Evolutionary conservation across 2,888 invertebrate genomes (phyloP), one percentile per base, ranked within the genome.

Genomic region (Pardosa pseudoannulata): DNA sequence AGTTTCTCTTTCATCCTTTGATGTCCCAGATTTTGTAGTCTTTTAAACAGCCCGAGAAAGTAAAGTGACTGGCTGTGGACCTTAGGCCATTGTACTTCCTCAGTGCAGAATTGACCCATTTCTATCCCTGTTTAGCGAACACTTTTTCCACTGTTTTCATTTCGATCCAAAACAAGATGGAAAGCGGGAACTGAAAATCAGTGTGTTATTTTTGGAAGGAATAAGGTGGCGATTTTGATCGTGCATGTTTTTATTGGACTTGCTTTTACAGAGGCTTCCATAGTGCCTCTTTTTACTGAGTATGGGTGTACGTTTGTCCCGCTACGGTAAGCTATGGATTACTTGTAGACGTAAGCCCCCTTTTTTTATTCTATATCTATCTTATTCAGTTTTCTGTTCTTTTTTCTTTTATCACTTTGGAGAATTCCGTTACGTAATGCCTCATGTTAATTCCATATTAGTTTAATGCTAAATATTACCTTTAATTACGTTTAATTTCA

Each of bases 261-360:
- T 23, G 11, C 3, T 23, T 2, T 16, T 16, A 13, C 56, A 23
- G 5, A 56, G 19, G 56, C 23, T 56, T 23, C 3, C 16, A 6
- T 2, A 46, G 46, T 64, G 13, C 23, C 70, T 62, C 71, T 23
- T 56, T 41, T 46, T 65, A 78, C 65, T 75, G 64, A 78, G 68
- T 50, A 87, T 87, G 87, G 87, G 87, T 71, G 75, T 87, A 50
- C 87, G 87, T 36, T 36, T 87, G 80, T 79, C 87, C 75, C 75
- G 76, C 71, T 72, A 80, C 72, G 87, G 76, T 75, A 87, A 87
- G 87, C 87, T 87, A 41, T 76, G 80, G 87, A 87, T 87, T 67
- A 80, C 80, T 56, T 87, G 80, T 76, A 87, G 75, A 80, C 87
- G 87, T 87, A 87, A 87, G 80, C 75, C 9, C 64, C 39, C 74